A percentile compares a stretch with the other conserved stretches of the same genome.
Evolutionary conservation across 2,888 invertebrate genomes (phyloP).

Genomic region (Brachyopa scutellaris): DNA sequence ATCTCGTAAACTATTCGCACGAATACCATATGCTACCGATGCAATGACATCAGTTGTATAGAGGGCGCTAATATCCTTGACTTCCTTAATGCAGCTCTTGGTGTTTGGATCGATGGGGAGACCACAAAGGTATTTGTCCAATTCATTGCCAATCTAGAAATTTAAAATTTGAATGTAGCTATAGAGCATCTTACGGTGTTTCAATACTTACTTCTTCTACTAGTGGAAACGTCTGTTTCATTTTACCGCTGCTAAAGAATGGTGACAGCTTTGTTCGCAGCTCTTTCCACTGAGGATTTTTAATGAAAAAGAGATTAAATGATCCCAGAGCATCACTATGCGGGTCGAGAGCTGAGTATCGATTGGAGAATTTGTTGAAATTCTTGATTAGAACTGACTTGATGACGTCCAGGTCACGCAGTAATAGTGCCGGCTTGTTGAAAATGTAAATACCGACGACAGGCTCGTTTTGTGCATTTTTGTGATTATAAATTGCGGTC

Average conservation of each 20-base stretch:
- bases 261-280: slow-evolving; percentile 82
- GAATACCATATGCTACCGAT: slow-evolving; percentile 79
- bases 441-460: slow-evolving; percentile 79
- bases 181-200: not conserved
- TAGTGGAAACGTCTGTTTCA: slow-evolving; percentile 80
- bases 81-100: slow-evolving; percentile 74
- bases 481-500: slow-evolving; percentile 6
- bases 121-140: slow-evolving; percentile 75
- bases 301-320: slow-evolving; percentile 81
- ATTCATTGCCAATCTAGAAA: slow-evolving; percentile 75
- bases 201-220: slow-evolving; percentile 79
- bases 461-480: slow-evolving; percentile 64
- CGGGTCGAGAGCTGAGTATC: slow-evolving; percentile 76
- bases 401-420: slow-evolving; percentile 81
- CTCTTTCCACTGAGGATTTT: slow-evolving; percentile 81
- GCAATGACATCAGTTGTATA: slow-evolving; percentile 80
- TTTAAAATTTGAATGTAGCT: not conserved
- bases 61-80: slow-evolving; percentile 77
- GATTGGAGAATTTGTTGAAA: slow-evolving; percentile 78
- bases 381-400: slow-evolving; percentile 82
- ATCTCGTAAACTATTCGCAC: slow-evolving; percentile 78
- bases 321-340: slow-evolving; percentile 80
- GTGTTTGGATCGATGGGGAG: slow-evolving; percentile 24
- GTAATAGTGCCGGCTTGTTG: slow-evolving; percentile 80
- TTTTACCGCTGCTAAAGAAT: slow-evolving; percentile 81